These are phyloP conservation scores for Apostichopus leukothele DNA, from an alignment of 53 echinoderm and acorn worm genomes.

Conservation along the genomic window DNA sequence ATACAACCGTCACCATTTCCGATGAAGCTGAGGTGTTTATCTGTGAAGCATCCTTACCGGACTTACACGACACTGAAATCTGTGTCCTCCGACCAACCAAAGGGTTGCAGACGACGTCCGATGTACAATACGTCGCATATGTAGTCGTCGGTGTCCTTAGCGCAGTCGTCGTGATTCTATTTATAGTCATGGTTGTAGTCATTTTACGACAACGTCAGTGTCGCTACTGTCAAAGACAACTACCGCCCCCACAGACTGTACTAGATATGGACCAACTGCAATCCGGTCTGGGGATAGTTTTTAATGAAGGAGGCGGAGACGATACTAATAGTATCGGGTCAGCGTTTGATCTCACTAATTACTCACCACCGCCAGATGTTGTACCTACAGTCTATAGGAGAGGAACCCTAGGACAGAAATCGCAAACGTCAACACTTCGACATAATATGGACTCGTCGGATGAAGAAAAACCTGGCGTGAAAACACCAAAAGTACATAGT, in stretches of 20 bases:
- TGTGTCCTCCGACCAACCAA: constrained; percentile 59
- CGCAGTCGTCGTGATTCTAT: constrained; percentile 75
- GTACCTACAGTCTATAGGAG: constrained; percentile 18
- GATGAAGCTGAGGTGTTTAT: constrained; percentile 44
- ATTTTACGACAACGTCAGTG: constrained; percentile 78
- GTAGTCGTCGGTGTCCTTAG: constrained; percentile 77
- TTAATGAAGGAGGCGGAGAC: not conserved
- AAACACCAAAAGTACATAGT: constrained; percentile 27
- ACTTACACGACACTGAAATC: constrained; percentile 8
- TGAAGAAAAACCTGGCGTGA: constrained; percentile 35
- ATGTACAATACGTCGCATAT: constrained; percentile 17
- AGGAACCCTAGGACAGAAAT: constrained; percentile 21
- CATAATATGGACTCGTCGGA: constrained; percentile 48
- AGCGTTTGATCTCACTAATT: constrained; percentile 19
- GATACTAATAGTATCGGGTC: constrained; percentile 46
- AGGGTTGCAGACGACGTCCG: not conserved
- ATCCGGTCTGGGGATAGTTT: not conserved
- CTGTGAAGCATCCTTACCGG: constrained; percentile 55
- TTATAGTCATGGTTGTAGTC: constrained; percentile 70
- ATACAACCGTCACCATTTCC: constrained; percentile 28
- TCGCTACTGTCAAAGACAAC: constrained; percentile 59
- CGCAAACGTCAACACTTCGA: constrained; percentile 55
- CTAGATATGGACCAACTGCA: constrained; percentile 55
- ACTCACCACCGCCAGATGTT: constrained; percentile 25
- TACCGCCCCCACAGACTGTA: constrained; percentile 66